A percentile compares a stretch with the other conserved stretches of the same genome.
Evolutionary conservation across 1,140 invertebrate species (phyloP).

Genomic region (Bathynomus jamesi): DNA sequence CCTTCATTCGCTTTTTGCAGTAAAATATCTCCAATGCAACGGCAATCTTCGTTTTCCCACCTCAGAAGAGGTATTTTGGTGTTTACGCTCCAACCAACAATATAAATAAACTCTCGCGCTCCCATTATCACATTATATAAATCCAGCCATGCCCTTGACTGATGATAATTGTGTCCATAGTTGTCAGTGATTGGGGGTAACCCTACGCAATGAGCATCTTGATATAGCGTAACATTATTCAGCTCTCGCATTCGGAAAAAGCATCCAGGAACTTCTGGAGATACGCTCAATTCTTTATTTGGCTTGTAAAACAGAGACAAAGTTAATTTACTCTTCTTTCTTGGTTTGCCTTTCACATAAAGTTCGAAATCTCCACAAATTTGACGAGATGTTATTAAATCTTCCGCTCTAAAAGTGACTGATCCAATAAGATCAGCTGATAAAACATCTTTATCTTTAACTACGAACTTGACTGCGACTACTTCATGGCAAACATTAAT

Average conservation of each 20-base stretch:
- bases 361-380: slow-evolving; percentile 27
- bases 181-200: slow-evolving; percentile 16
- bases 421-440: slow-evolving; percentile 33
- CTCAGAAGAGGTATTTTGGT: slow-evolving; percentile 29
- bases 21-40: slow-evolving; percentile 32
- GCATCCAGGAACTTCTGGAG: slow-evolving; percentile 27
- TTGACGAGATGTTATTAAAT: not conserved
- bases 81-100: slow-evolving; percentile 35
- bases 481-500: slow-evolving; percentile 34
- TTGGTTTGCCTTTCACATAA: slow-evolving; percentile 21
- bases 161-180: slow-evolving; percentile 12
- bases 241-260: slow-evolving; percentile 27
- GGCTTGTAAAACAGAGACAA: slow-evolving; percentile 16
- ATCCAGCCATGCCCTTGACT: slow-evolving; percentile 32
- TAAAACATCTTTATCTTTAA: slow-evolving; percentile 33
- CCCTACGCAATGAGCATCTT: slow-evolving; percentile 35
- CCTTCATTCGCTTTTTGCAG: slow-evolving; percentile 31
- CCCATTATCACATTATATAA: slow-evolving; percentile 31
- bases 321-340: slow-evolving; percentile 16
- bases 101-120: slow-evolving; percentile 35
- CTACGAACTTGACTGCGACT: slow-evolving; percentile 23
- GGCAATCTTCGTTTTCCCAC: slow-evolving; percentile 24
- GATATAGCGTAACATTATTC: slow-evolving; percentile 34
- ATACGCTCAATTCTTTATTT: slow-evolving; percentile 19
- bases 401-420: slow-evolving; percentile 17